These are phyloP conservation scores for Lycocorax pyrrhopterus DNA, from an alignment of 2,113 vertebrate genomes.

Conservation along the genomic window DNA sequence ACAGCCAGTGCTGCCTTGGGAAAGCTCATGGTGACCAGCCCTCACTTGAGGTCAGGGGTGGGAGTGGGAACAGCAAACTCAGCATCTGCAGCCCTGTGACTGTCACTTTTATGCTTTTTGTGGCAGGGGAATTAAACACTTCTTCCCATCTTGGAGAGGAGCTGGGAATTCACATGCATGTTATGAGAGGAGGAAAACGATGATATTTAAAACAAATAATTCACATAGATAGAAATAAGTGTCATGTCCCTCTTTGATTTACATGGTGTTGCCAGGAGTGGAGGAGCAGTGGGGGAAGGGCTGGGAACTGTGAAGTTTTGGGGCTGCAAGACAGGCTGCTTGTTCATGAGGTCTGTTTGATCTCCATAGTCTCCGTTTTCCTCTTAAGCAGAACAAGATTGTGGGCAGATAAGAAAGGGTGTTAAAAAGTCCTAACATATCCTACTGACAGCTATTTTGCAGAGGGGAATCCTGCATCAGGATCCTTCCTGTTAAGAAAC, in stretches of 20 bases:
- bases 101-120: background rate
- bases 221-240: background rate
- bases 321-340: background rate
- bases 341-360: background rate
- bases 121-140: background rate
- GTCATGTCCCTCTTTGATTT: background rate
- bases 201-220: background rate
- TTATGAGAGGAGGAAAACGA: background rate
- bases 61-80: background rate
- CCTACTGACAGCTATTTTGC: background rate
- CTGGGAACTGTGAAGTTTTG: background rate
- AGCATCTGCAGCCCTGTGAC: background rate
- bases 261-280: background rate
- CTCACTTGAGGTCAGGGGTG: rapidly evolving
- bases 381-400: background rate
- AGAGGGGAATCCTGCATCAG: background rate
- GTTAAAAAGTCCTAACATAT: rapidly evolving
- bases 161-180: background rate
- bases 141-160: background rate
- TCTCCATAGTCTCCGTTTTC: rapidly evolving
- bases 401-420: background rate
- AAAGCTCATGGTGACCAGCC: background rate
- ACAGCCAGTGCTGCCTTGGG: background rate
- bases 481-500: background rate
- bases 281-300: background rate